Conservation (phyloP, 2,797 vertebrate genomes). For the Monodelphis domestica region DNA sequence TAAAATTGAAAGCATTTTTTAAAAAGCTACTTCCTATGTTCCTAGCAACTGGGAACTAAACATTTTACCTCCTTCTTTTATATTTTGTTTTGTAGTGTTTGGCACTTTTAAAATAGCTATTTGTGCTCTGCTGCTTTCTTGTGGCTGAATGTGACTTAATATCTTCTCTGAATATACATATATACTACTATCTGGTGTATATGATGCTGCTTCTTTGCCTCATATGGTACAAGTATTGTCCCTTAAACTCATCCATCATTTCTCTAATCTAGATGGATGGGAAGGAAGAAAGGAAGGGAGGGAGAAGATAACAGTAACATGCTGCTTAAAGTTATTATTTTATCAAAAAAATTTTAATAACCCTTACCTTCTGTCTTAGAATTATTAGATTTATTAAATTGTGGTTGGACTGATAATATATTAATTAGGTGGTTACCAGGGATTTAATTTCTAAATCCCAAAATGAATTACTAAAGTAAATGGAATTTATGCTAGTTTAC, state of each 20-base stretch:
- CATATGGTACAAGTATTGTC: background rate
- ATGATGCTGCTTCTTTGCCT: background rate
- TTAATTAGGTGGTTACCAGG: no score
- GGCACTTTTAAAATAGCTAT: background rate
- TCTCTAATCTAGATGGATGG: slow-evolving; percentile 27
- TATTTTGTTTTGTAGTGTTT: slow-evolving; percentile 27
- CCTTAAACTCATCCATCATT: background rate
- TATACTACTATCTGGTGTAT: background rate
- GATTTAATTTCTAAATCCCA: no score
- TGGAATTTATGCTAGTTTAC: no score
- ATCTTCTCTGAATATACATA: background rate
- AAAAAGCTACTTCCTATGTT: slow-evolving; percentile 17
- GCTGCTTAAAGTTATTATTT: background rate
- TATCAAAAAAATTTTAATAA: no score
- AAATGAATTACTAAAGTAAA: no score
- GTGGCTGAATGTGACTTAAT: slow-evolving; percentile 7
- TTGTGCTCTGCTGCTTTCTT: background rate
- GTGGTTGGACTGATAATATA: no score
- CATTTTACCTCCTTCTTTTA: background rate
- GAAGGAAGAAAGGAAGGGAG: no score
- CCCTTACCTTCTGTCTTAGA: no score
- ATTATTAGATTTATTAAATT: no score
- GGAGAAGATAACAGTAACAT: no score
- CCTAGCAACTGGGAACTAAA: slow-evolving; percentile 19
- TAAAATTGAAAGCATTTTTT: slow-evolving; percentile 24